Conservation (phyloP, 2,113 vertebrate genomes). For the Cyprinodon tularosa region DNA sequence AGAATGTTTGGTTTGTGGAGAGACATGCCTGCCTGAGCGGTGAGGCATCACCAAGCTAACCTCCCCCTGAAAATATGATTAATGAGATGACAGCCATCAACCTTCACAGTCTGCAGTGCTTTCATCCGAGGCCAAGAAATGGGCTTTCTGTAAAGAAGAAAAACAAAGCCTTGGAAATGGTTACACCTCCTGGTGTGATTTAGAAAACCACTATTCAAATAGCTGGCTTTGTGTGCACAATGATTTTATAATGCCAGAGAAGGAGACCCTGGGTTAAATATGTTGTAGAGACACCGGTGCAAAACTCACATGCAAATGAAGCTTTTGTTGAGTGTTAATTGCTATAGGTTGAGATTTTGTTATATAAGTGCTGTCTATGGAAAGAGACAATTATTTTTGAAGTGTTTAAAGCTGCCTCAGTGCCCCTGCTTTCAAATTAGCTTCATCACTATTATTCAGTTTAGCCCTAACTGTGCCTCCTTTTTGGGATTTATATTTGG, state of each 20-base stretch:
- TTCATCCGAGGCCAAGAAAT: conserved; percentile 1
- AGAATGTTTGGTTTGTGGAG: background rate
- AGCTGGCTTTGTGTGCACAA: background rate
- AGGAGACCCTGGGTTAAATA: background rate
- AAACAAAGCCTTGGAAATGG: background rate
- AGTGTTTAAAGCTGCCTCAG: background rate
- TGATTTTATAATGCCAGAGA: background rate
- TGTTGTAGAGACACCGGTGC: background rate
- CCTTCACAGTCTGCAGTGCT: conserved; percentile 1
- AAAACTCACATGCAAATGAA: background rate
- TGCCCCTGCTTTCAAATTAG: background rate
- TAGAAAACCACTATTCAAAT: background rate
- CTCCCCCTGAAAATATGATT: background rate
- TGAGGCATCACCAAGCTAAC: background rate
- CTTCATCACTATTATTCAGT: background rate
- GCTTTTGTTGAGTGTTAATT: background rate
- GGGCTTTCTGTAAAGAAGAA: background rate
- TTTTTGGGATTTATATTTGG: too few species aligned
- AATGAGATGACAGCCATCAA: background rate
- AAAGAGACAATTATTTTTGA: background rate
- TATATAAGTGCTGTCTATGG: background rate
- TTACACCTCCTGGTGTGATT: background rate
- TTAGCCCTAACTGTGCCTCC: background rate
- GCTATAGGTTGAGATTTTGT: background rate
- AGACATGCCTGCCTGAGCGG: background rate